These are phyloP conservation scores for Drosophila fulvimacula DNA, from an alignment of 2,888 invertebrate genomes.

Conservation along the genomic window DNA sequence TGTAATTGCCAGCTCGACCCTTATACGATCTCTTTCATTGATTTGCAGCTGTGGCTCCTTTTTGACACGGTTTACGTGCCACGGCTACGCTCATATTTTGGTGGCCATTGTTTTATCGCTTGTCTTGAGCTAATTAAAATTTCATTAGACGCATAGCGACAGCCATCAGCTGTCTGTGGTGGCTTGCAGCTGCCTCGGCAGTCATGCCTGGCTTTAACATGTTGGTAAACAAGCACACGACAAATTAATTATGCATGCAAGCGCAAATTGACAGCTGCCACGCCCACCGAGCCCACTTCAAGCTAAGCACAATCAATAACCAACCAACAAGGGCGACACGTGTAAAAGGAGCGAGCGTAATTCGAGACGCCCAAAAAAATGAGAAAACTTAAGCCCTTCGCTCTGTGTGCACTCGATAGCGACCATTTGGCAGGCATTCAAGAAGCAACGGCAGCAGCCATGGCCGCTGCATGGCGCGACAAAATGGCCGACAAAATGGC, in stretches of 20 bases:
- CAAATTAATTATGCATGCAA: slow-evolving; percentile 57
- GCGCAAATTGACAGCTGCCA: slow-evolving; percentile 63
- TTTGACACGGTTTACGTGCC: too few species aligned
- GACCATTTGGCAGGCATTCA: slow-evolving; percentile 73
- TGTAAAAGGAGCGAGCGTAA: slow-evolving; percentile 42
- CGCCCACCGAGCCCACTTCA: slow-evolving; percentile 23
- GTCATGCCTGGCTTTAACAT: slow-evolving; percentile 5
- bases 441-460: slow-evolving; percentile 39
- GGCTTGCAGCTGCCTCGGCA: slow-evolving; percentile 11
- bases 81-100: slow-evolving; percentile 61
- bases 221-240: slow-evolving; percentile 20
- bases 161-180: slow-evolving; percentile 26
- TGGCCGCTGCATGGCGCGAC: slow-evolving; percentile 66
- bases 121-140: slow-evolving; percentile 77
- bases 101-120: slow-evolving; percentile 62
- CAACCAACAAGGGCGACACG: slow-evolving; percentile 4
- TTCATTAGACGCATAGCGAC: slow-evolving; percentile 65
- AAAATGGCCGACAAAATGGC: slow-evolving; percentile 71
- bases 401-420: slow-evolving; percentile 16
- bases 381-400: slow-evolving; percentile 16
- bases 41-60: slow-evolving; percentile 21
- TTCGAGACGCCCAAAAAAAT: slow-evolving; percentile 24
- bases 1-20: slow-evolving; percentile 69
- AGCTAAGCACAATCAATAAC: slow-evolving; percentile 62
- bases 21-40: slow-evolving; percentile 50